Base-by-base conservation (phyloP, 2,113 vertebrate genomes). In the Calypte anna region DNA sequence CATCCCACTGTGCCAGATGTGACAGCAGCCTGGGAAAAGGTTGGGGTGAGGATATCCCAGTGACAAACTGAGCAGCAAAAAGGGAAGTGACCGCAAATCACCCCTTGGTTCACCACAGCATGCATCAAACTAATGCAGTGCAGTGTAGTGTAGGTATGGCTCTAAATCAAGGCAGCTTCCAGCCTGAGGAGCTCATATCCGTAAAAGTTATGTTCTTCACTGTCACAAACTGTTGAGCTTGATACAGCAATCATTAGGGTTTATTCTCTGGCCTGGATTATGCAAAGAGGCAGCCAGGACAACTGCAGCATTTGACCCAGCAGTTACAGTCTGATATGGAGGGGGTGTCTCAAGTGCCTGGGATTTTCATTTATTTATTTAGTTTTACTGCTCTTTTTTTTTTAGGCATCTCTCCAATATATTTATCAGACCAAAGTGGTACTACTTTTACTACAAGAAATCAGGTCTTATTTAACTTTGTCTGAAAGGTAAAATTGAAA, bases 81-180 rank as follows among this genome's bases (percentile, higher is more conserved):
- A 0, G 6, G n/a, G 61, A 70, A 70, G 3, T 5, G 27, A 7
- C 24, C 18, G 25, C 7, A 15, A 66, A 77, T 12, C 23, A 9
- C 14, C 8, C 0, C 0, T 20, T 0, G 3, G 30, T 31, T 64
- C 50, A 16, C 28, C 43, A 12, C 14, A 58, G 55, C 55, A 12
- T 2, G 1, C 0, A 0, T 40, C 10, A 31, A 79, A 28, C 44
- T 9, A 7, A 20, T 12, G 18, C 2, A 27, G 5, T 38, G 53
- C 53, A 72, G 14, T 48, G 3, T 10, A 4, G 13, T 2, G 0
- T 2, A 62, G 36, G 5, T 63, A 25, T 10, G 33, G 55, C 57
- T 74, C 64, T 67, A 20, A 68, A 69, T 44, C 5, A 7, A 59
- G 18, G 30, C 54, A 90, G 30, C 66, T 78, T 46, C 46, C 66